Evolutionary conservation across 2,113 vertebrate species (phyloP).

Genomic region (Barnardius zonarius): DNA sequence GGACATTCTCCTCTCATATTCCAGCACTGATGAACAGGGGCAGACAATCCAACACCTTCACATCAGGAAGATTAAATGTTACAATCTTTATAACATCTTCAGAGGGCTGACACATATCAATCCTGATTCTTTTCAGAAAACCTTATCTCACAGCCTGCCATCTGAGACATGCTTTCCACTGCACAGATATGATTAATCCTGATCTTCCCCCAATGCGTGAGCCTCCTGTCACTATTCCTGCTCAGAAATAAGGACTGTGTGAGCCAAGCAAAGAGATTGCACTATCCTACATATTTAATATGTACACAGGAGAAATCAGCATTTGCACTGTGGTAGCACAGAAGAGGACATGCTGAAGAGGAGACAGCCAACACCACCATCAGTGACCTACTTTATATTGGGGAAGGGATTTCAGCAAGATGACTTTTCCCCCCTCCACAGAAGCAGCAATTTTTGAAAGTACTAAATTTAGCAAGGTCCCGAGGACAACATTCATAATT

Average conservation of each 20-base stretch:
- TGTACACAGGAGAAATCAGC: background rate
- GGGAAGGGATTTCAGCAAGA: background rate
- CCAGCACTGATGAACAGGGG: background rate
- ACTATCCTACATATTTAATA: fast-evolving
- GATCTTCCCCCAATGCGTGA: background rate
- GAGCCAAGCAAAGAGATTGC: background rate
- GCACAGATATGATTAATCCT: background rate
- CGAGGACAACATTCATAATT: background rate
- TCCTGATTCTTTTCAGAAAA: background rate
- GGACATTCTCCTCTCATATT: background rate
- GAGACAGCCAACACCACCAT: background rate
- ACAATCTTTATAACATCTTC: background rate
- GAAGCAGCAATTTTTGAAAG: background rate
- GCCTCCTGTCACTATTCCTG: background rate
- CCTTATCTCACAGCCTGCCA: background rate
- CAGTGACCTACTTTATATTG: constrained; percentile 4
- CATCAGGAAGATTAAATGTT: background rate
- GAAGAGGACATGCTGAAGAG: background rate
- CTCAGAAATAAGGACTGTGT: background rate
- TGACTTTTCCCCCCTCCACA: no score
- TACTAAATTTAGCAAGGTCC: constrained; percentile 15
- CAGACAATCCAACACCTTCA: background rate
- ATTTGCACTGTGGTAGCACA: background rate
- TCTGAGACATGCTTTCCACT: background rate
- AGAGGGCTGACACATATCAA: background rate